Evolutionary conservation across 2,888 invertebrate species (phyloP).

Genomic region (Sialis fuliginosa): DNA sequence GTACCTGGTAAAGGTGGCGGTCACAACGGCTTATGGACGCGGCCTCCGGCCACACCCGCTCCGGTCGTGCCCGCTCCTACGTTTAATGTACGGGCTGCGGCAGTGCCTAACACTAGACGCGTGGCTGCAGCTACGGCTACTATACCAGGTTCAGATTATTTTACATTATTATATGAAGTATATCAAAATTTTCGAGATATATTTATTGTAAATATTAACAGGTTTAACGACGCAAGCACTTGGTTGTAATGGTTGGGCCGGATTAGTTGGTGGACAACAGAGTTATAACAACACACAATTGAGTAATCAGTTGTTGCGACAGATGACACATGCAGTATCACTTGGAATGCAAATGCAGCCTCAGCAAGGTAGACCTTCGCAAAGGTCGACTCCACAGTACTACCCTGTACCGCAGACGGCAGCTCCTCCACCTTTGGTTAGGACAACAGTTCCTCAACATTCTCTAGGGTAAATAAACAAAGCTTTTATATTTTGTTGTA

Average conservation of each 20-base stretch:
- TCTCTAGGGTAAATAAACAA: constrained; percentile 1
- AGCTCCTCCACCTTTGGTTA: constrained; percentile 32
- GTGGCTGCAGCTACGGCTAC: too few relatives aligned
- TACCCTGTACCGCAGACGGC: constrained; percentile 4
- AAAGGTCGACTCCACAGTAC: constrained; percentile 19
- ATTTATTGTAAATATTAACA: constrained; percentile 7
- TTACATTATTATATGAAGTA: too few relatives aligned
- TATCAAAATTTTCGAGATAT: too few relatives aligned
- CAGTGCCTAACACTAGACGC: constrained; percentile 16
- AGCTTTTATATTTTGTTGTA: too few relatives aligned
- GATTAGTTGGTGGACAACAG: constrained; percentile 25
- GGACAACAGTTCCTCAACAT: constrained; percentile 4
- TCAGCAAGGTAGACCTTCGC: constrained; percentile 14
- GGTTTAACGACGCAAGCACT: constrained; percentile 19
- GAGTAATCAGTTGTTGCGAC: constrained; percentile 3
- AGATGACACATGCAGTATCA: constrained; percentile 1
- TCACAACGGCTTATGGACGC: constrained; percentile 53
- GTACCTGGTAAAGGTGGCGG: constrained; percentile 44
- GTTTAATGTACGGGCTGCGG: constrained; percentile 24
- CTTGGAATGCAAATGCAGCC: constrained; percentile 9
- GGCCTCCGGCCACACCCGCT: constrained; percentile 58
- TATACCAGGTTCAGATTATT: too few relatives aligned
- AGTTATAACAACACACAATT: constrained; percentile 18
- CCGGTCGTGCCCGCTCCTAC: constrained; percentile 38
- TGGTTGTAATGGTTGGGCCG: constrained; percentile 25